Conservation (phyloP, 2,113 vertebrate species). For the Tyrannus savana region DNA sequence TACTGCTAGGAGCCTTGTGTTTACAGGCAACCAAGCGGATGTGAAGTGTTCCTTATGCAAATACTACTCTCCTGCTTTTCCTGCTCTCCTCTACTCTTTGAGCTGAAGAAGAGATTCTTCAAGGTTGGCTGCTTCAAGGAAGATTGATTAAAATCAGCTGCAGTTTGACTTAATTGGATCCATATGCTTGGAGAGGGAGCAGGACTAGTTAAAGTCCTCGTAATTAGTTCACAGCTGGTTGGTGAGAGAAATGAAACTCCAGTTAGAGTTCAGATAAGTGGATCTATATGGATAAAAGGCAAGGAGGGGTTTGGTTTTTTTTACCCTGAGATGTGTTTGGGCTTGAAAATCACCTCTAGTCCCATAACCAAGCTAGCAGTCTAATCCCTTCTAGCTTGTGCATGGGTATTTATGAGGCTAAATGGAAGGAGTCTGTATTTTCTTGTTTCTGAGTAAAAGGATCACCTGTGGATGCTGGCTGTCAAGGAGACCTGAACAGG, state of each 20-base stretch:
- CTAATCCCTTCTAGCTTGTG: background rate
- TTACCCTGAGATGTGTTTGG: background rate
- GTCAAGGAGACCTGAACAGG: background rate
- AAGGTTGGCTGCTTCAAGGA: constrained; percentile 73
- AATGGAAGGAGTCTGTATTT: background rate
- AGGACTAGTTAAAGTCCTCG: constrained; percentile 66
- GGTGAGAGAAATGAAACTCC: constrained; percentile 46
- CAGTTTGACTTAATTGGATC: constrained; percentile 76
- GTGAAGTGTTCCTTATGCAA: constrained; percentile 65
- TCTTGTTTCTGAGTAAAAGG: background rate
- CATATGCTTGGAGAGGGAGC: constrained; percentile 74
- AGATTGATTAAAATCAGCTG: constrained; percentile 81
- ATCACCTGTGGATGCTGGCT: background rate
- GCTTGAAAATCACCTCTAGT: background rate
- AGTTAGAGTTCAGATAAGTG: constrained; percentile 37
- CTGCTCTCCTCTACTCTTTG: constrained; percentile 44
- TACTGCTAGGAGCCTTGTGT: constrained; percentile 42
- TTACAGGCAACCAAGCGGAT: constrained; percentile 48
- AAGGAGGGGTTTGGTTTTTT: background rate
- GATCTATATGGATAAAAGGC: background rate
- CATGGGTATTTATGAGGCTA: background rate
- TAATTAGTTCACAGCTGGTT: constrained; percentile 78
- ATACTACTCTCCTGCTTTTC: constrained; percentile 43
- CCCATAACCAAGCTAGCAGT: background rate
- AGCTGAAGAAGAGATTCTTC: constrained; percentile 66